Evolutionary conservation across 2,113 vertebrate genomes (phyloP), one percentile per base, ranked within the genome.

Genomic region (Glaucidium brasilianum): DNA sequence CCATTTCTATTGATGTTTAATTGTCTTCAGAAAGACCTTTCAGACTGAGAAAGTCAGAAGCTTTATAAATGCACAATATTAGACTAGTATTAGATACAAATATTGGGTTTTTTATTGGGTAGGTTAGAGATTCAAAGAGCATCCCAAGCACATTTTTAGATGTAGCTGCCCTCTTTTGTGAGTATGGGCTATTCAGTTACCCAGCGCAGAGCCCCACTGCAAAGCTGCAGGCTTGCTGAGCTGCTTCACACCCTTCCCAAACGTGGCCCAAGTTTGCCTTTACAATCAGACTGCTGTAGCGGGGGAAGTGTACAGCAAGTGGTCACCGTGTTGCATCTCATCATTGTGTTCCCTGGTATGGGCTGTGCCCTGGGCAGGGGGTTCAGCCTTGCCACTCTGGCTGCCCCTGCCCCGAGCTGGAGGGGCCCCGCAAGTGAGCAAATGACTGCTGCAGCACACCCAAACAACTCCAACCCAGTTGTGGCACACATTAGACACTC

Each of bases 381-480:
- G 41, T 23, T 77, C 63, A 71, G 49, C 35, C 13, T 52, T 1
- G 0, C 39, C 39, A 1, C 20, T 37, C 27, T 21, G 55, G 18
- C 49, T 35, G 20, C 10, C 45, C 21, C 29, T 76, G 21, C 47
- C 37, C 29, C 5, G 12, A 12, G 15, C 32, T 2, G 4, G 17
- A 15, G 1, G 1, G 20, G 72, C 12, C 27, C 17, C 0, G 5
- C 2, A 1, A 58, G 30, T 2, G 17, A 50, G 27, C 1, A 0
- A 2, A 32, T 5, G 2, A 37, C 13, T 80, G 60, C 23, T n/a
- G 66, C 63, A 12, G 74, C 6, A 6, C 39, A 2, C 10, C 32
- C 10, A 0, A 10, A 13, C 26, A 72, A 5, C 0, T 0, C 75
- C 96, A 96, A 71, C 95, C 94, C 68, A 72, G 35, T 78, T 95